A percentile compares a stretch with the other conserved stretches of the same genome.
phyloP scores from a whole-genome alignment of 2,113 vertebrate species.

The Balaeniceps rex region DNA sequence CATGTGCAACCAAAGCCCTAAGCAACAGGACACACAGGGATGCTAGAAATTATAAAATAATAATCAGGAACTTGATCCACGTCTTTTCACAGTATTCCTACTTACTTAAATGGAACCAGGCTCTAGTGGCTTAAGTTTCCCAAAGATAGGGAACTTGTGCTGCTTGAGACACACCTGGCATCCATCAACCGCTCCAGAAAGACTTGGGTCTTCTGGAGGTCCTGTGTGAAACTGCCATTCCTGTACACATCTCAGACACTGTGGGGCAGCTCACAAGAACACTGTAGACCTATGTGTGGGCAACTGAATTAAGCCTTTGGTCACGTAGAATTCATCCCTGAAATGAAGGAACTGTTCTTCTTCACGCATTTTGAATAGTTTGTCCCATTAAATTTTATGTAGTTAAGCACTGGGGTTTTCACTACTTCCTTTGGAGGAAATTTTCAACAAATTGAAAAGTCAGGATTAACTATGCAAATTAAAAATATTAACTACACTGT shows the following conservation, averaged over 20 bases:
- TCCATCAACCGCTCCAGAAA: not conserved
- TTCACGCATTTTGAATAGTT: not conserved
- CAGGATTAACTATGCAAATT: not conserved
- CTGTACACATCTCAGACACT: not conserved
- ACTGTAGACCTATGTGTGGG: not conserved
- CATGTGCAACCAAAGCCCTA: not conserved
- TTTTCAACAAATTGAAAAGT: not conserved
- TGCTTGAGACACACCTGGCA: not conserved
- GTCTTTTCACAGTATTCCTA: not conserved
- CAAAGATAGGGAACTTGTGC: not conserved
- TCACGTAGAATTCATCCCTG: not conserved
- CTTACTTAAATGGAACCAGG: not conserved
- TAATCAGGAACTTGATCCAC: not conserved
- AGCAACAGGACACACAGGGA: not conserved
- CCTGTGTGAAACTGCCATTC: not conserved
- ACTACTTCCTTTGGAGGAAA: not conserved
- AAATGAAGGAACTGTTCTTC: not conserved
- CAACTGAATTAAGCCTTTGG: not conserved
- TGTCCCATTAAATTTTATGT: not conserved
- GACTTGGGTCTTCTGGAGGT: not conserved
- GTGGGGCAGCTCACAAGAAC: not conserved
- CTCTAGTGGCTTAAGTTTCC: not conserved
- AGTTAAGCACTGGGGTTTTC: not conserved
- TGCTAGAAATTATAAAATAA: not conserved
- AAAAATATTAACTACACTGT: not conserved